Evolutionary conservation across 1,140 invertebrate genomes (phyloP).

Genomic region (Drosophila ironensis): DNA sequence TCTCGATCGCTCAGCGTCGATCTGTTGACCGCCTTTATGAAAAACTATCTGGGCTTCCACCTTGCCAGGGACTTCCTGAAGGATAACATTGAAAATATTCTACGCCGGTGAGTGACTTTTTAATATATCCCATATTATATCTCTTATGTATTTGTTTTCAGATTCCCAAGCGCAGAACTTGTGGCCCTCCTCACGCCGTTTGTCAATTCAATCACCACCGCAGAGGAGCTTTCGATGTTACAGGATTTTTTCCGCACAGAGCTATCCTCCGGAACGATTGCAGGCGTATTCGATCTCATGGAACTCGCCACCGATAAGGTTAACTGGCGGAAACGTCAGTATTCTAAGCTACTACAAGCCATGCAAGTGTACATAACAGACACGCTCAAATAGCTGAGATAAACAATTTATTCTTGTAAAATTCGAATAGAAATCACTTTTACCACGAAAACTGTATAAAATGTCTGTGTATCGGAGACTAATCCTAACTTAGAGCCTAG

Average conservation of each 20-base stretch:
- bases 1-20: neutral
- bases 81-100: neutral
- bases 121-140: neutral
- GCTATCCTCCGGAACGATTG: neutral
- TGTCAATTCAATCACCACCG: neutral
- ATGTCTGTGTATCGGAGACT: neutral
- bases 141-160: neutral
- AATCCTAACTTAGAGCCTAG: slow-evolving; percentile 7
- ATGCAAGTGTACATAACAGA: neutral
- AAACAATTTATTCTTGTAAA: slow-evolving; percentile 1
- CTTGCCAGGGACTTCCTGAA: slow-evolving; percentile 1
- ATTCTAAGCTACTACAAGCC: neutral
- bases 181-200: neutral
- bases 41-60: neutral
- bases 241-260: neutral
- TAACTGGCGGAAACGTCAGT: neutral
- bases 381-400: neutral
- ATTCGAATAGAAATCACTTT: slow-evolving; percentile 29
- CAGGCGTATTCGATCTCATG: neutral
- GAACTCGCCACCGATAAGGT: neutral
- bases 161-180: neutral
- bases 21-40: neutral
- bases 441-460: slow-evolving; percentile 19
- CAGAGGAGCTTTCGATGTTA: neutral
- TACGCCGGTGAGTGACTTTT: neutral